phyloP scores from a whole-genome alignment of 2,888 invertebrate species.

The Lepetodrilus schrolli region DNA sequence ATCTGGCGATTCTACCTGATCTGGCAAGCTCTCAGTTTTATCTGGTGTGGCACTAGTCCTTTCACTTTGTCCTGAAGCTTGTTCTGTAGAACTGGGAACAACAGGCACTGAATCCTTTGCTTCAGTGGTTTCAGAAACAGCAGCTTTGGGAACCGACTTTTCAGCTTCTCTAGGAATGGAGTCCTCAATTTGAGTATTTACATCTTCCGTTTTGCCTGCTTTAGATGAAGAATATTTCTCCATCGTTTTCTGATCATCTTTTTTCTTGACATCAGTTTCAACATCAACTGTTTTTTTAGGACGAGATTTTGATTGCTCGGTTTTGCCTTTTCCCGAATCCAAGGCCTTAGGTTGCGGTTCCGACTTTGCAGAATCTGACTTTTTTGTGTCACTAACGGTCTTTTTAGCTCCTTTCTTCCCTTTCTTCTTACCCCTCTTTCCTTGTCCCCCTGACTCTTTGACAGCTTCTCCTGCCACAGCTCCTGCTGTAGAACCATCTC shows the following conservation, averaged over 20 bases:
- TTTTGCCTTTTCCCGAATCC: not conserved
- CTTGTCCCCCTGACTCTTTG: slow-evolving; percentile 16
- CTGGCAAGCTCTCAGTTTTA: no score
- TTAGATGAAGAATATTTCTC: not conserved
- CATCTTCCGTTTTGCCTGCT: not conserved
- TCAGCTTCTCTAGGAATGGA: no score
- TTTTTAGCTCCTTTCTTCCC: slow-evolving; percentile 8
- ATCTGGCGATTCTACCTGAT: no score
- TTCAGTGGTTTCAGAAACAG: no score
- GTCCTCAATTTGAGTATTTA: no score
- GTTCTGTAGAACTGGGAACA: no score
- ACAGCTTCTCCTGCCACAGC: not conserved
- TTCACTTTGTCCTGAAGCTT: no score
- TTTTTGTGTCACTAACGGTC: slow-evolving; percentile 23
- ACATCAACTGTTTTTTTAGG: slow-evolving; percentile 7
- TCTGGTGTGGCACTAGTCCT: no score
- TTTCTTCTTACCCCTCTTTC: slow-evolving; percentile 21
- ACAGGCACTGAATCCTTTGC: no score
- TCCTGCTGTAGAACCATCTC: not conserved
- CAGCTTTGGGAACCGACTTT: no score
- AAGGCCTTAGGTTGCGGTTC: not conserved
- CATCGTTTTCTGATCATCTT: not conserved
- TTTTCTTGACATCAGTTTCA: slow-evolving; percentile 1
- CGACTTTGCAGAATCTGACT: not conserved
- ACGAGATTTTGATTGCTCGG: not conserved